Base-by-base conservation (phyloP, 1,140 invertebrate species). In the Sycophaga agraensis region DNA sequence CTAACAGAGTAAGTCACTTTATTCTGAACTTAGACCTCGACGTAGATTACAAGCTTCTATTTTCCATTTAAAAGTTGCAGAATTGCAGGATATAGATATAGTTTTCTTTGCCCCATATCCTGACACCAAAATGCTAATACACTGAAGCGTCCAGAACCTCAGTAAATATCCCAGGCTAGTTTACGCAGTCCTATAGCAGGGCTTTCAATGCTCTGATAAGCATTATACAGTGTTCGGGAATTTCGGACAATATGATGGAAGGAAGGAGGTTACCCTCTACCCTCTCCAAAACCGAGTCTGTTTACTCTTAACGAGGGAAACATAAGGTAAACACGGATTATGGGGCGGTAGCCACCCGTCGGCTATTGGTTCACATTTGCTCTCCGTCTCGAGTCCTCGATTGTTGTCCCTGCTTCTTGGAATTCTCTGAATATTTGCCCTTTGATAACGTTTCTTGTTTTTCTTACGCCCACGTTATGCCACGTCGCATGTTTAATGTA, bases 301-400 rank as follows among this genome's bases (percentile, higher is more conserved):
- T 60, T 60, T 53, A 53, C 49, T 22, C 40, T 43, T 53, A 53
- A 53, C 49, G 39, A 60, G 58, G 34, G 40, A 45, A 53, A 60
- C 50, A 60, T 51, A 60, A 53, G 49, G 39, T 31, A 60, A 60
- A 60, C 28, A 60, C n/a, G 39, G 49, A 60, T 60, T 53, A 60
- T 42, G 12, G 19, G 26, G n/a, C 45, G 28, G 11, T 40, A 24
- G 6, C 12, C 7, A 2, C 14, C 14, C n/a, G n/a, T n/a, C n/a
- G n/a, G n/a, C n/a, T n/a, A n/a, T 40, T 1, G 4, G 19, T 51
- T 51, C 34, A 19, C 11, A 28, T 17, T 49, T 49, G 28, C n/a
- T 17, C 34, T 31, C 6, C 2, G n/a, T 31, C n/a, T 11, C 14
- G 9, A 19, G n/a, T n/a, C n/a, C n/a, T n/a, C n/a, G n/a, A n/a